These are phyloP conservation scores for Atopsyche davidsoni DNA, from an alignment of 1,140 invertebrate genomes.

Conservation along the genomic window DNA sequence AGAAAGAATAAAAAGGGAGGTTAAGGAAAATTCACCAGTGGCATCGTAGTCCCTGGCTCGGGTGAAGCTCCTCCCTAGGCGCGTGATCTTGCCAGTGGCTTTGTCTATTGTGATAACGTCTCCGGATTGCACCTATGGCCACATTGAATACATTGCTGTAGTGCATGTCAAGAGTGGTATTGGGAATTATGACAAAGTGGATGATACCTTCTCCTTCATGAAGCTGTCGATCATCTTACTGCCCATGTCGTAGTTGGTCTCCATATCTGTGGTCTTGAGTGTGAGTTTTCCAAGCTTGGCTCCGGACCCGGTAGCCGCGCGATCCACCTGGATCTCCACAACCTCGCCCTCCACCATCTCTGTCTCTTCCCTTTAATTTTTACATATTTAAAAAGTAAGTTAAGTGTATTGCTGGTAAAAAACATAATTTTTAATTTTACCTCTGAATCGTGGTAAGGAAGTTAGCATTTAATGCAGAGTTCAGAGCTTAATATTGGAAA, in stretches of 20 bases:
- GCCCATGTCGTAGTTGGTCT: conserved; percentile 97
- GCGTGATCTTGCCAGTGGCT: conserved; percentile 94
- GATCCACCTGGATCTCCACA: conserved; percentile 94
- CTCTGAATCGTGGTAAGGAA: too few relatives aligned
- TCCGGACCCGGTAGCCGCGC: conserved; percentile 85
- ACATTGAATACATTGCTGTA: conserved; percentile 5
- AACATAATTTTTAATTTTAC: too few relatives aligned
- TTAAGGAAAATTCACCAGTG: too few relatives aligned
- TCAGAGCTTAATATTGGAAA: too few relatives aligned
- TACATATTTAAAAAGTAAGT: conserved; percentile 2
- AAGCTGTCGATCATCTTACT: conserved; percentile 98
- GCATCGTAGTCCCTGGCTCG: conserved; percentile 97
- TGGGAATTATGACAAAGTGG: background rate
- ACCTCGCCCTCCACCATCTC: conserved; percentile 99
- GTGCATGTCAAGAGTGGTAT: too few relatives aligned
- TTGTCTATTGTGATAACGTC: conserved; percentile 98
- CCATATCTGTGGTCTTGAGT: conserved; percentile 99
- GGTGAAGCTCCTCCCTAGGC: conserved; percentile 91
- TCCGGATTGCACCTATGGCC: conserved; percentile 77
- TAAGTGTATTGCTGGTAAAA: background rate
- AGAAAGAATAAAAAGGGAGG: too few relatives aligned
- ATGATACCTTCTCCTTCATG: conserved; percentile 85
- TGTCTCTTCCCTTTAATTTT: conserved; percentile 80
- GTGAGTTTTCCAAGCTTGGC: conserved; percentile 91
- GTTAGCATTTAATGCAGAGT: too few relatives aligned